These are phyloP conservation scores for Tenthredo scrophulariae DNA, from an alignment of 2,888 invertebrate species.

Conservation along the genomic window DNA sequence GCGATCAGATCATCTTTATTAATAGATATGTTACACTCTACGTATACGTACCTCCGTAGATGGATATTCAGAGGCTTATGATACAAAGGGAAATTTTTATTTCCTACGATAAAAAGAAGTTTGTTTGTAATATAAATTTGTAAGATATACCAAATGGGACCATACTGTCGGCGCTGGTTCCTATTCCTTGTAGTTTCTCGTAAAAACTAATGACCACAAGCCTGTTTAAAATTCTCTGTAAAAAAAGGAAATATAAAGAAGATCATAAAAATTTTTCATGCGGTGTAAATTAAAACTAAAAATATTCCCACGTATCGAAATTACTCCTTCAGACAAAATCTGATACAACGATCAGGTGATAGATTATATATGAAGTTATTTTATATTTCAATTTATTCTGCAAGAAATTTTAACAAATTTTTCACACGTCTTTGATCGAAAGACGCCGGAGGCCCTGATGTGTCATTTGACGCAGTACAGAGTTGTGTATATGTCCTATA, in stretches of 20 bases:
- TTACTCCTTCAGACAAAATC: neutral
- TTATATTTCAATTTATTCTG: neutral
- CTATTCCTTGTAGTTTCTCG: neutral
- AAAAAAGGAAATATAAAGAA: neutral
- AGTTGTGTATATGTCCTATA: neutral
- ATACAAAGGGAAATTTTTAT: neutral
- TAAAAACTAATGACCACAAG: conserved; percentile 20
- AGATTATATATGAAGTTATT: neutral
- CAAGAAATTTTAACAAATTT: neutral
- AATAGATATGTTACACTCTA: neutral
- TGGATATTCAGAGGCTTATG: neutral
- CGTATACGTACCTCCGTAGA: neutral
- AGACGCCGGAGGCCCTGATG: neutral
- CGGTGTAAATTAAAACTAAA: neutral
- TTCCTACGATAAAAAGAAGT: neutral
- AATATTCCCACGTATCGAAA: neutral
- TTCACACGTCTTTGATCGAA: neutral
- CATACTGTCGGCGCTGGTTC: conserved; percentile 23
- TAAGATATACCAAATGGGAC: conserved; percentile 18
- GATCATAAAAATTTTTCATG: neutral
- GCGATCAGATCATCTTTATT: neutral
- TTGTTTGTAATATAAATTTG: neutral
- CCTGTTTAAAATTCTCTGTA: neutral
- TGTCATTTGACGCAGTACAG: neutral
- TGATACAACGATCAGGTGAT: neutral